Conservation (phyloP, 2,888 invertebrate genomes). For the Pogonocherus hispidulus region DNA sequence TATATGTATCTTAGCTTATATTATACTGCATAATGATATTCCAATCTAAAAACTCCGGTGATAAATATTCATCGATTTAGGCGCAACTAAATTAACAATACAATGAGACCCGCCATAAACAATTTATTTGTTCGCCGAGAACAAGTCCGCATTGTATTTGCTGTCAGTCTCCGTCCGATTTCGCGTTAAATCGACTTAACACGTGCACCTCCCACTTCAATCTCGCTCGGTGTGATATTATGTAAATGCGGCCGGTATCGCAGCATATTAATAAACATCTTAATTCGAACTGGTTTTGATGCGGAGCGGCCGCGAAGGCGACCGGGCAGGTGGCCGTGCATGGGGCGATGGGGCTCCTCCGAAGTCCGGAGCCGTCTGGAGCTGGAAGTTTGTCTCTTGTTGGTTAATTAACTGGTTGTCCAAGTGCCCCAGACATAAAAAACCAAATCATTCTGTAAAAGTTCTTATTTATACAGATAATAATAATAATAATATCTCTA, state of each 20-base stretch:
- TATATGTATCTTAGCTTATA: too few species aligned
- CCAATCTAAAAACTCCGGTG: too few species aligned
- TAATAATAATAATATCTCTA: too few species aligned
- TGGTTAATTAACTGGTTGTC: slow-evolving; percentile 11
- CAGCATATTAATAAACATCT: slow-evolving; percentile 46
- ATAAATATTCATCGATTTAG: slow-evolving; percentile 4
- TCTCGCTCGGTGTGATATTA: slow-evolving; percentile 39
- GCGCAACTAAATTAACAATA: slow-evolving; percentile 11
- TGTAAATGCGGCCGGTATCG: slow-evolving; percentile 41
- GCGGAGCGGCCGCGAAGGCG: slow-evolving; percentile 6
- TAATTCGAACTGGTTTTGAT: slow-evolving; percentile 38
- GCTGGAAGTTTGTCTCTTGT: neutral
- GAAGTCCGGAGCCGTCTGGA: too few species aligned
- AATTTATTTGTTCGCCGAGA: slow-evolving; percentile 33
- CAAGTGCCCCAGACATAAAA: too few species aligned
- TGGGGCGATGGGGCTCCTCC: neutral
- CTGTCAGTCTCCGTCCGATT: slow-evolving; percentile 34
- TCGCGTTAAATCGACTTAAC: slow-evolving; percentile 32
- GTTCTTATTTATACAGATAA: too few species aligned
- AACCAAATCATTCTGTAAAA: too few species aligned
- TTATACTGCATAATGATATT: too few species aligned
- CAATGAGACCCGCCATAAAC: slow-evolving; percentile 18
- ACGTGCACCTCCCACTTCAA: slow-evolving; percentile 36
- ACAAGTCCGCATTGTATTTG: slow-evolving; percentile 31
- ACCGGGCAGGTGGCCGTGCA: slow-evolving; percentile 4